A percentile compares a stretch with the other conserved stretches of the same genome.
Conservation (phyloP, 2,888 invertebrate genomes). For the Leucophenga maculata region DNA sequence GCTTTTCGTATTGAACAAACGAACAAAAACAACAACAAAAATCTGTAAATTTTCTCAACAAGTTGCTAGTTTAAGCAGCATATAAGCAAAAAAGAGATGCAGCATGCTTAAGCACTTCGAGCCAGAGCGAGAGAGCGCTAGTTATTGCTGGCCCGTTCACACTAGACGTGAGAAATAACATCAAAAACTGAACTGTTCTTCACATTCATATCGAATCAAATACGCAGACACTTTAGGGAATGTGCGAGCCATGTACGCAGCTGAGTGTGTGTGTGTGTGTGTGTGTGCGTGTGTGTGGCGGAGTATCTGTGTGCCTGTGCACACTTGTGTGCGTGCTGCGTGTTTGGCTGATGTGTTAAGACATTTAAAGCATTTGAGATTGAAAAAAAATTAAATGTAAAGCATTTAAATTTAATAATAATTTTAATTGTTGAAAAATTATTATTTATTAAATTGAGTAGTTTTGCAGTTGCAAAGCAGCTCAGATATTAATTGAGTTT, state of each 20-base stretch:
- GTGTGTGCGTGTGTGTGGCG: constrained; percentile 9
- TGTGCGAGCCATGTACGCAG: constrained; percentile 34
- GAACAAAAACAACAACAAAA: constrained; percentile 3
- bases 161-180: no score
- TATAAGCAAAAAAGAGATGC: no score
- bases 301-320: constrained; percentile 23
- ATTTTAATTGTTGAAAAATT: constrained; percentile 15
- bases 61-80: constrained; percentile 27
- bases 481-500: no score
- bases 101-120: no score
- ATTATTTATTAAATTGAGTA: background rate
- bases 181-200: no score
- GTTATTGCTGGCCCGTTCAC: no score
- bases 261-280: constrained; percentile 26
- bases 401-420: constrained; percentile 52
- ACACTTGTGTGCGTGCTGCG: constrained; percentile 18
- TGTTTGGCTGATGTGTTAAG: constrained; percentile 38
- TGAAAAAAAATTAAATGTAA: constrained; percentile 45
- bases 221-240: constrained; percentile 3
- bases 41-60: constrained; percentile 37
- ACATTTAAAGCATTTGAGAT: constrained; percentile 50
- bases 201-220: constrained; percentile 1
- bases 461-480: no score
- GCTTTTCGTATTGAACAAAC: no score
- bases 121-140: no score